These are phyloP conservation scores for Girardia tigrina DNA, from an alignment of 2,888 invertebrate genomes.

Conservation along the genomic window DNA sequence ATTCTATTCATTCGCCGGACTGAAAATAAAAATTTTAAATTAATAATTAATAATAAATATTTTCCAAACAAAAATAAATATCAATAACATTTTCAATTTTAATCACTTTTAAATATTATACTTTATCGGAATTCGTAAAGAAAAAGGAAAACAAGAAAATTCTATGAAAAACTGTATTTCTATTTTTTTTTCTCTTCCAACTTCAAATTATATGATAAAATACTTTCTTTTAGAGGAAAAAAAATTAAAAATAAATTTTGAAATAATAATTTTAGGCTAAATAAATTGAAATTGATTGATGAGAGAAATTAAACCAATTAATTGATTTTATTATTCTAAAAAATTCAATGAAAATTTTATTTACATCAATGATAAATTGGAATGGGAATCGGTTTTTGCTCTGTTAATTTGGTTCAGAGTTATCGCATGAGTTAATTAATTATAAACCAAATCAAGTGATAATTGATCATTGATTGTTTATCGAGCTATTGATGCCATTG, in stretches of 20 bases:
- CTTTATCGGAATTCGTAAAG: too few species aligned
- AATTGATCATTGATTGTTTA: conserved; percentile 23
- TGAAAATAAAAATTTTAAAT: neutral
- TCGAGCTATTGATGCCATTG: conserved; percentile 17
- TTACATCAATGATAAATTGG: conserved; percentile 23
- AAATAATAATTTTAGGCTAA: conserved; percentile 7
- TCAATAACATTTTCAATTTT: neutral
- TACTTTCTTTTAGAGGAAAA: too few species aligned
- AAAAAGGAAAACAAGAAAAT: too few species aligned
- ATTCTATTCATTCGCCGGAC: too few species aligned
- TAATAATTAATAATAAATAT: neutral
- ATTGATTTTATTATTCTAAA: conserved; percentile 19
- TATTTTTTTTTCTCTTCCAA: too few species aligned
- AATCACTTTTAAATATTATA: neutral
- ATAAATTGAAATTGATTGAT: conserved; percentile 23
- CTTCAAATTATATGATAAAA: too few species aligned
- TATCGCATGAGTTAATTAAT: conserved; percentile 23
- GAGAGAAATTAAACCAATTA: conserved; percentile 20
- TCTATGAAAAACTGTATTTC: too few species aligned
- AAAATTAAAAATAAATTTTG: neutral
- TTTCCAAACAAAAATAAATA: neutral
- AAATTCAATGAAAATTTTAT: conserved; percentile 5
- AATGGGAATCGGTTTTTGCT: conserved; percentile 19
- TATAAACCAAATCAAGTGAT: conserved; percentile 20
- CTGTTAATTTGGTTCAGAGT: neutral